Evolutionary conservation across 2,797 vertebrate species (phyloP), one percentile per base, ranked within the genome.

Genomic region (Salmo trutta): DNA sequence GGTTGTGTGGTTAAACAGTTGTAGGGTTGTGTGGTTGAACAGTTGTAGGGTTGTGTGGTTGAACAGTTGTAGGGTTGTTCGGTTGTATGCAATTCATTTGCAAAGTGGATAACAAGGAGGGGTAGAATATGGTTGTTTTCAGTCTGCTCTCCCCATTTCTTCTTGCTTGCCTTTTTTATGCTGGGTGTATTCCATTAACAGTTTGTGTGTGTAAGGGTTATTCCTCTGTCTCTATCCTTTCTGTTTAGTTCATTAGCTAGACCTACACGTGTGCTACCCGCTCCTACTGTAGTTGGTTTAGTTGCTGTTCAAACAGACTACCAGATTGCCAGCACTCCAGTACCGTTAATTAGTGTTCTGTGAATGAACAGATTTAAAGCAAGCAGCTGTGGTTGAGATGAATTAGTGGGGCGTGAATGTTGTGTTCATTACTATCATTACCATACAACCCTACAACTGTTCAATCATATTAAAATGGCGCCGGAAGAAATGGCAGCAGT

Each of bases 281-380:
- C 27, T 91, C 88, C 91, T 91, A 88, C 90, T 85, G 89, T 91
- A 88, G 88, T 83, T 83, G 83, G 17, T 5, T 59, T 2, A 59
- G 56, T 21, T 59, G 88, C 89, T 88, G 87, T 87, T 89, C 88
- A 81, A 84, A 89, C 85, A 85, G 86, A 41, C 78, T 73, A 19
- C 56, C 56, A 21, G 56, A 59, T 83, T 84, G 86, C 86, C 90
- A 88, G 88, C 82, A 80, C 85, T 88, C 84, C 90, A 92, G 90
- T 89, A 88, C 85, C 78, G 81, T 80, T 92, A 94, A 95, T 94
- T 93, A 94, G 93, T 89, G 91, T 90, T 83, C 90, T 92, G 86
- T 91, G 92, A 94, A 92, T 92, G 90, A 90, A 90, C 91, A 91
- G 91, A 93, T 94, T 93, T 90, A 91, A 94, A 92, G 91, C 93